Base-by-base conservation (phyloP, 2,113 vertebrate genomes). In the Charina bottae region DNA sequence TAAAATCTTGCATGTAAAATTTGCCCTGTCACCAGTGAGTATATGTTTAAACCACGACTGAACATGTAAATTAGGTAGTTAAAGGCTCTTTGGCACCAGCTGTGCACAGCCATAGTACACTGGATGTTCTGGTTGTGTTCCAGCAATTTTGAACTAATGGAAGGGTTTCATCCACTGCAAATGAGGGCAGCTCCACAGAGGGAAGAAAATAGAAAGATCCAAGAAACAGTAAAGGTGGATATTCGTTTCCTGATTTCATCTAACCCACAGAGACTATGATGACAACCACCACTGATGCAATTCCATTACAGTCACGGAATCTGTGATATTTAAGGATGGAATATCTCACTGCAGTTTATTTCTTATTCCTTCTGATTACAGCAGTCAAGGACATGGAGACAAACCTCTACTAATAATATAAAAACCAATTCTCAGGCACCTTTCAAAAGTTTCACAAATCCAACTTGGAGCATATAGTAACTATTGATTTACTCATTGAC, bases 1-100 rank as follows among this genome's bases (percentile, higher is more conserved):
- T 94, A 92, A 89, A 93, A 89, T 90, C 93, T 95, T 68, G 59
- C 91, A 93, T 87, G 58, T 93, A 94, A 96, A 94, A 96, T 94
- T 93, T 95, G 93, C 6, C 0, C 94, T 85, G 62, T 95, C 90
- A 89, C 93, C 93, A 96, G 92, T 96, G 92, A 95, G 93, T 93
- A 95, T 94, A 95, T 95, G 93, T 92, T 95, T 96, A 97, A 97
- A 94, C 94, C 94, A 95, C 93, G 95, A 96, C 88, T 94, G 93
- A 93, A 94, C 95, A 96, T 95, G 95, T 93, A 96, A 95, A 95
- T 94, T 90, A 95, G 92, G 93, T 88, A 21, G 93, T 33, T 94
- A 55, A 93, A 90, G 93, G 93, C 93, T 62, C 62, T 94, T 94
- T 95, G 92, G 93, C 93, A 95, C 85, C 88, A 89, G 0, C 49